Percentiles rank a stretch among this genome's conserved stretches.
These are phyloP conservation scores for Sinhomidia bicolor DNA, from an alignment of 2,888 invertebrate species.

Conservation along the genomic window DNA sequence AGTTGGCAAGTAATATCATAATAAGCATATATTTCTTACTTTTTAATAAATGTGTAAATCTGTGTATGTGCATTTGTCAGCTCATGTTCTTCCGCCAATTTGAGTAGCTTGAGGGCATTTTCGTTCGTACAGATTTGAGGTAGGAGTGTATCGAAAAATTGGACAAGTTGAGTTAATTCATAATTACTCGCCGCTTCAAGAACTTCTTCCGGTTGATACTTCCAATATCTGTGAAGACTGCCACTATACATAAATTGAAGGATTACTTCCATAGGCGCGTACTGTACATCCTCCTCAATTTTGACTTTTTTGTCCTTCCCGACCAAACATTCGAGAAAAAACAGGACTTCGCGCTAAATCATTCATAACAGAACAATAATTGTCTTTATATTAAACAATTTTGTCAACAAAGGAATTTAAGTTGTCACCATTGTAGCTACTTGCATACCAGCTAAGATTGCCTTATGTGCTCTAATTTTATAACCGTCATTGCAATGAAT, in stretches of 20 bases:
- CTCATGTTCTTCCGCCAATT: constrained; percentile 36
- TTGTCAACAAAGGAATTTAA: no score
- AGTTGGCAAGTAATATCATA: neutral
- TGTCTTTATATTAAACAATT: no score
- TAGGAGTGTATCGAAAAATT: constrained; percentile 35
- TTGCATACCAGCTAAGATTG: constrained; percentile 19
- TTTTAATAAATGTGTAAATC: constrained; percentile 23
- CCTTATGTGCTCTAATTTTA: constrained; percentile 39
- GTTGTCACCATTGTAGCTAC: no score
- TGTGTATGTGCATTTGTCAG: constrained; percentile 26
- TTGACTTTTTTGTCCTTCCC: neutral
- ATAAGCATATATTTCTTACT: no score
- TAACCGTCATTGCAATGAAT: constrained; percentile 43
- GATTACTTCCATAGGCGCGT: constrained; percentile 18
- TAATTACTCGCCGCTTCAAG: constrained; percentile 30
- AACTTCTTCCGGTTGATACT: constrained; percentile 35
- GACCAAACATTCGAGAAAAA: constrained; percentile 8
- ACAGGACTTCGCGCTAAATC: constrained; percentile 26
- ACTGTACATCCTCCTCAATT: constrained; percentile 39
- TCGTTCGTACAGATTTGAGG: constrained; percentile 39
- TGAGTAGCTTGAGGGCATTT: constrained; percentile 34
- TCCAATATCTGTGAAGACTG: constrained; percentile 36
- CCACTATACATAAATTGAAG: constrained; percentile 37
- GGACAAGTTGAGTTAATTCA: constrained; percentile 18
- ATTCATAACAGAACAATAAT: no score